Base-by-base conservation (phyloP, 2,113 vertebrate species). In the Gavialis gangeticus region DNA sequence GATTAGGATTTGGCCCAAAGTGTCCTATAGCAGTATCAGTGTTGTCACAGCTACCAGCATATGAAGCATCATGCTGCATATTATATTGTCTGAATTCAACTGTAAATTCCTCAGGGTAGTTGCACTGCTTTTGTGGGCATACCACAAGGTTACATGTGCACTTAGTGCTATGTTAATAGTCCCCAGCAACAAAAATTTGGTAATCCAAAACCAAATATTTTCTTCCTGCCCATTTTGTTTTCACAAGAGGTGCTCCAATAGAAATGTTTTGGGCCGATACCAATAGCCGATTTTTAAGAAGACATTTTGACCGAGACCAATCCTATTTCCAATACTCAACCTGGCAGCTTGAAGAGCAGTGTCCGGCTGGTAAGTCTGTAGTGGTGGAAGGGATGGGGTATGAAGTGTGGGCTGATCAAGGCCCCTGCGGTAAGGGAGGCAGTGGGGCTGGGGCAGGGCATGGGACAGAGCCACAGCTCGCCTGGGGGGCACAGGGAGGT, bases 81-180 rank as follows among this genome's bases (percentile, higher is more conserved):
- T 37, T 4, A n/a, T 0, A 0, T 9, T 18, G 73, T 6, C 34
- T 89, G 79, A 25, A 21, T 10, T 37, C 63, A 16, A 62, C 13
- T 75, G 75, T 6, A 92, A 21, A 75, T 10, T 59, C 25, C 15
- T 54, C 0, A 1, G 46, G 6, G 12, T 21, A 27, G 17, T 1
- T 78, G 4, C 30, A 13, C 76, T 25, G 56, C 13, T 3, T 56
- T 73, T 30, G 14, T 62, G 57, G 6, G 18, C 13, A 37, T 21
- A 56, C 69, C 60, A 18, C n/a, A 79, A 12, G 87, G 71, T 2
- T 79, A 2, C 0, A 60, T 18, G 30, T 34, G n/a, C 19, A 24
- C 8, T 0, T 0, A 1, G 13, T 66, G 37, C 0, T 62, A 6
- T 30, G 56, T 7, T 5, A 75, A 34, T 7, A 55, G 0, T 3